Evolutionary conservation across 2,888 invertebrate species (phyloP).

Genomic region (Eumacrocentrus americanus): DNA sequence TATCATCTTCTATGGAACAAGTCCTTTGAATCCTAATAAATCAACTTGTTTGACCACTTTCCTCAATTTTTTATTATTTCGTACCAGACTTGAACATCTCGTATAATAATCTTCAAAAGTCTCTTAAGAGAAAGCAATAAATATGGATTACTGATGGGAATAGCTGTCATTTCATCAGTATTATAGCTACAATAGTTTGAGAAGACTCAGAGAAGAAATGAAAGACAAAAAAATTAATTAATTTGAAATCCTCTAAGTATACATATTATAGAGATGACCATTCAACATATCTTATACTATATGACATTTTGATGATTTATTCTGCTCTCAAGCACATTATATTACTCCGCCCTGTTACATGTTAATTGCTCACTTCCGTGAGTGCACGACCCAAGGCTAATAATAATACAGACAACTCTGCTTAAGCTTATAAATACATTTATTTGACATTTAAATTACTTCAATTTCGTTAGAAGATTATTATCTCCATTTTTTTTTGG

Average conservation of each 20-base stretch:
- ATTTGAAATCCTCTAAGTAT: too few relatives aligned
- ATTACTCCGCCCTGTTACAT: neutral
- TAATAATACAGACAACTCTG: neutral
- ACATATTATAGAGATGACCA: too few relatives aligned
- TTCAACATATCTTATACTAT: too few relatives aligned
- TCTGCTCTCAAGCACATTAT: neutral
- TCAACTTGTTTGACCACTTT: constrained; percentile 8
- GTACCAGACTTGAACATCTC: too few relatives aligned
- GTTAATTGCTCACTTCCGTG: neutral
- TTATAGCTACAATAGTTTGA: too few relatives aligned
- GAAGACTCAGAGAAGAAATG: too few relatives aligned
- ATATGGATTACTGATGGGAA: too few relatives aligned
- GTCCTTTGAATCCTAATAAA: constrained; percentile 10
- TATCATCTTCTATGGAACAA: neutral
- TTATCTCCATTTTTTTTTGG: neutral
- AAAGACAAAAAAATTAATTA: too few relatives aligned
- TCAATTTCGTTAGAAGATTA: neutral
- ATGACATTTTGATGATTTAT: neutral
- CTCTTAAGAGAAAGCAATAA: too few relatives aligned
- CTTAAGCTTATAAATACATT: neutral
- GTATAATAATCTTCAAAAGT: too few relatives aligned
- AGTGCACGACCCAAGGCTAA: neutral
- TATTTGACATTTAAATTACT: neutral
- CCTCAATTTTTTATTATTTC: too few relatives aligned
- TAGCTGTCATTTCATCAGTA: too few relatives aligned